Percentiles rank a stretch among this genome's conserved stretches.
These are phyloP conservation scores for Reticulitermes lucifugus DNA, from an alignment of 2,888 invertebrate species.

Conservation along the genomic window DNA sequence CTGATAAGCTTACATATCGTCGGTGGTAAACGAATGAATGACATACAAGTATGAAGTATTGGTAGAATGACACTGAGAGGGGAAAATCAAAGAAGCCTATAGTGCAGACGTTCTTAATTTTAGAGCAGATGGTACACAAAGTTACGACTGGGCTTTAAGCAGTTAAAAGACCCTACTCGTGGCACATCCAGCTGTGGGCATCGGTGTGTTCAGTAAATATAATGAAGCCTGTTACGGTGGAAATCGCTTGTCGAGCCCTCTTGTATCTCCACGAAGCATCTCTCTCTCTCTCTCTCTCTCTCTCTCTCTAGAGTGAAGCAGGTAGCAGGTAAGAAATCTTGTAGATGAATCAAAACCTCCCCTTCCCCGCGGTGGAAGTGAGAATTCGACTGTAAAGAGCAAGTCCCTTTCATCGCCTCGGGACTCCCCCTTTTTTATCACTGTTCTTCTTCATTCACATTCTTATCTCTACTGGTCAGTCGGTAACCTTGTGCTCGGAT, in stretches of 20 bases:
- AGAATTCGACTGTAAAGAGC: background rate
- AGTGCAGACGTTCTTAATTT: too few species aligned
- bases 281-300: background rate
- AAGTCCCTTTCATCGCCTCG: conserved; percentile 10
- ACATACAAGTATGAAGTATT: too few species aligned
- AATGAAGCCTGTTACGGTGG: conserved; percentile 5
- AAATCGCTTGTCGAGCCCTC: background rate
- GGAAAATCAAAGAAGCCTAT: too few species aligned
- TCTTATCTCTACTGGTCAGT: background rate
- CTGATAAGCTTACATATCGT: too few species aligned
- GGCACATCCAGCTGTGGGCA: background rate
- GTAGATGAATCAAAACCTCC: background rate
- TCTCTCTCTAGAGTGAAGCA: background rate
- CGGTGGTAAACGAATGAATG: too few species aligned
- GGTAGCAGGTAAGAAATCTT: conserved; percentile 26
- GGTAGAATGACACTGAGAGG: too few species aligned
- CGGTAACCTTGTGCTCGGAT: background rate
- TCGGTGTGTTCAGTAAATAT: background rate
- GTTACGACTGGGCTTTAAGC: too few species aligned
- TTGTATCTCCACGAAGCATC: background rate
- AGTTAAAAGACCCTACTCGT: too few species aligned
- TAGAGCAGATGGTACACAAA: too few species aligned
- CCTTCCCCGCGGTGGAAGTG: conserved; percentile 11
- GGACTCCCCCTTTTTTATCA: background rate
- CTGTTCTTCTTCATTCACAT: background rate